Evolutionary conservation across 2,113 vertebrate genomes (phyloP), one percentile per base, ranked within the genome.

Genomic region (Canis aureus): DNA sequence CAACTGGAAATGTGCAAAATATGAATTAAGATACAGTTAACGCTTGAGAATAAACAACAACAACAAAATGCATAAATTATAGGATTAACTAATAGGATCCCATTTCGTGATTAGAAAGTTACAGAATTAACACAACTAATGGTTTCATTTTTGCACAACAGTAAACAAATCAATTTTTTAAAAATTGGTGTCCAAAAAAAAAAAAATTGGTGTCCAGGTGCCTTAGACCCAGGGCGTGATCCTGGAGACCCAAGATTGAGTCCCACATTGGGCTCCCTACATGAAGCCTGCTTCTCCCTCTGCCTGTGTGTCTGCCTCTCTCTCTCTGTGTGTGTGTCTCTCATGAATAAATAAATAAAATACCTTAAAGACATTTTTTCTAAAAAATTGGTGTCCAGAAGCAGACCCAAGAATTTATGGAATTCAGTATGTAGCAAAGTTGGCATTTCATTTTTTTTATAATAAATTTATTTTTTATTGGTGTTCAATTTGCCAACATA

Each of bases 71-170:
- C 13, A 80, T 80, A 87, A 62, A 71, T 32, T 95, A 86, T 35
- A 96, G 9, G 73, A 74, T 83, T 92, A 92, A 71, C 35, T 55
- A 87, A 60, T 43, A 35, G 16, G n/a, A 74, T 79, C 60, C 15
- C 87, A 27, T 78, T 83, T 83, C 91, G 15, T 51, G 10, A 74
- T 85, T 76, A 29, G 94, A 89, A 95, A 88, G 27, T 88, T 84
- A 69, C 0, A 80, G 5, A 96, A 94, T 85, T 92, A 66, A 51
- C 55, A 92, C n/a, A 94, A 80, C 12, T 86, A 69, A 92, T 1
- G 89, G 55, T 92, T 92, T 92, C 73, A 16, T 85, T 51, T 20
- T 92, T 96, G 5, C 8, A 60, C 32, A 85, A 43, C 29, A 97
- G 38, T 78, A 94, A 94, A 82, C 32, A 76, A 86, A 86, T 84